Percentiles rank a stretch among this genome's conserved stretches.
Conservation (phyloP, 1,140 invertebrate species). For the Augochlora pura region DNA sequence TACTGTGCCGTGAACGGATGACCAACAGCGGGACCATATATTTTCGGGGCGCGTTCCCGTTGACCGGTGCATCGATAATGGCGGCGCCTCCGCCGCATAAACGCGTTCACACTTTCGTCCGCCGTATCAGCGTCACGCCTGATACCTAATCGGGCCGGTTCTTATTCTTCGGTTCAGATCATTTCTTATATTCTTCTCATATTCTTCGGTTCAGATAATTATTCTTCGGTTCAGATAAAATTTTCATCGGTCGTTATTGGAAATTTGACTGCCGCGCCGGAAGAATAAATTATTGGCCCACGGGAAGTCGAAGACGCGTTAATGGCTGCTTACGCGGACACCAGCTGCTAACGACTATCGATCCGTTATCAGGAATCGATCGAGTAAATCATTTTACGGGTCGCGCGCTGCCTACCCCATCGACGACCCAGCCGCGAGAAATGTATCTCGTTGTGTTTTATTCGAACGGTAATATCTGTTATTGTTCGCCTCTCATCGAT, state of each 20-base stretch:
- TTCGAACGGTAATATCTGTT: background rate
- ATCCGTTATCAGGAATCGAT: constrained; percentile 2
- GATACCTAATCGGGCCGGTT: constrained; percentile 8
- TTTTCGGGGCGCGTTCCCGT: background rate
- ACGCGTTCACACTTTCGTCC: constrained; percentile 16
- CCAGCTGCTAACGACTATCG: constrained; percentile 10
- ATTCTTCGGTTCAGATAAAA: constrained; percentile 7
- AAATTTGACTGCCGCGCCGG: background rate
- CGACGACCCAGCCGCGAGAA: background rate
- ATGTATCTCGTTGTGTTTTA: background rate
- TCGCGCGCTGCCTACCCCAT: background rate
- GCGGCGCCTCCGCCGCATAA: background rate
- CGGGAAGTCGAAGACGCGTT: background rate
- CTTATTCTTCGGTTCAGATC: constrained; percentile 1
- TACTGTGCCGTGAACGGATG: background rate
- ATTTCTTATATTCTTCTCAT: too few relatives aligned
- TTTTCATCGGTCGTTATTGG: constrained; percentile 8
- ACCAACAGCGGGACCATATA: background rate
- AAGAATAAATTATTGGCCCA: background rate
- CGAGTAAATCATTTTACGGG: background rate
- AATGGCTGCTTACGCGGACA: background rate
- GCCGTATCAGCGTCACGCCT: background rate
- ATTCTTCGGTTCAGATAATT: too few relatives aligned
- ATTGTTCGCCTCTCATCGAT: background rate
- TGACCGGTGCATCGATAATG: constrained; percentile 20